A percentile compares a stretch with the other conserved stretches of the same genome.
These are phyloP conservation scores for Carduelis carduelis DNA, from an alignment of 2,797 vertebrate genomes.

Conservation along the genomic window DNA sequence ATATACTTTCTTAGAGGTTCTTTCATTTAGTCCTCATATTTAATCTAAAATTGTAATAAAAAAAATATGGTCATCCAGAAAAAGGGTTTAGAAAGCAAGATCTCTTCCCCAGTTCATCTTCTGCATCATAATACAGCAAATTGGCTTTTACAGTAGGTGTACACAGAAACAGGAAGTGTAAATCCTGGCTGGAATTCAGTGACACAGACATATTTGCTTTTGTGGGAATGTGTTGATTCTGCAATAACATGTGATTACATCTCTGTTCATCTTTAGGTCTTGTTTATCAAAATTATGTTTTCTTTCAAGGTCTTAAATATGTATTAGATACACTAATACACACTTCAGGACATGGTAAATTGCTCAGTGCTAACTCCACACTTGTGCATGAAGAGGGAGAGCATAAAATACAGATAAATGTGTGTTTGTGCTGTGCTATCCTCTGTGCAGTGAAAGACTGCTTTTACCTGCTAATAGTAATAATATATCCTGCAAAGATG, in stretches of 20 bases:
- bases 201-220: not conserved
- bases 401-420: not conserved
- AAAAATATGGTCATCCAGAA: not conserved
- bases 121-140: not conserved
- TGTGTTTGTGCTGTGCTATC: not conserved
- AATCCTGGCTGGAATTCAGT: not conserved
- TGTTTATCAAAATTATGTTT: not conserved
- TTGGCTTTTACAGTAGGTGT: not conserved
- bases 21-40: not conserved
- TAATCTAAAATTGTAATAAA: not conserved
- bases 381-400: accelerated
- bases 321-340: not conserved
- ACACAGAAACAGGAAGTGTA: not conserved
- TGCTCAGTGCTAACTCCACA: not conserved
- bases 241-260: not conserved
- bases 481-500: not conserved
- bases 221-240: not conserved
- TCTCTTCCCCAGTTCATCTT: not conserved
- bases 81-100: not conserved
- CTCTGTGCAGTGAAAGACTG: not conserved
- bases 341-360: not conserved
- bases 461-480: not conserved
- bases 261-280: not conserved
- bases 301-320: not conserved
- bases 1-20: not conserved